Evolutionary conservation across 2,797 vertebrate genomes (phyloP).

Genomic region (Acanthis flammea): DNA sequence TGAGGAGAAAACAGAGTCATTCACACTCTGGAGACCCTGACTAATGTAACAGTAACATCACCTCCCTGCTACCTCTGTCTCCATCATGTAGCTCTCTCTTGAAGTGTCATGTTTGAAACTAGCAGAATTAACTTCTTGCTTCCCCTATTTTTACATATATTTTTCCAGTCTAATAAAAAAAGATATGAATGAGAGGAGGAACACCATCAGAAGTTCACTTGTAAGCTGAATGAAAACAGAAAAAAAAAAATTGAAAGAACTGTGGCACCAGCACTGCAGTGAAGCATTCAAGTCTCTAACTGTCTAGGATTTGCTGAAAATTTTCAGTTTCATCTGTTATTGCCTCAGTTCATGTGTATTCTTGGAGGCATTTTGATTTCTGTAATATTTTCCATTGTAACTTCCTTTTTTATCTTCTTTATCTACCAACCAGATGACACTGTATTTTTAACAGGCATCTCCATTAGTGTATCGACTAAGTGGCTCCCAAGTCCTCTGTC

Average conservation of each 20-base stretch:
- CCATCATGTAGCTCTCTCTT: background rate
- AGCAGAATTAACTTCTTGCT: background rate
- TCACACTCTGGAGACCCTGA: background rate
- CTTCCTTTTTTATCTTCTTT: slow-evolving; percentile 33
- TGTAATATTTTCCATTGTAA: background rate
- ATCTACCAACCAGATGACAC: slow-evolving; percentile 13
- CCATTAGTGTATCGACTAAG: slow-evolving; percentile 40
- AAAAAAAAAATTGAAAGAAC: background rate
- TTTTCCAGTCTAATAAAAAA: background rate
- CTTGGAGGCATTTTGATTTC: slow-evolving; percentile 15
- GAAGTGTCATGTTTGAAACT: background rate
- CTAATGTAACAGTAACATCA: background rate
- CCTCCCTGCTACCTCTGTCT: background rate
- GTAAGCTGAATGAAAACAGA: background rate
- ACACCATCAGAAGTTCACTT: background rate
- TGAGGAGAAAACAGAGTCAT: background rate
- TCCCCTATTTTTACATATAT: background rate
- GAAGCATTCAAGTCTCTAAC: background rate
- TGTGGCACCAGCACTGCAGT: background rate
- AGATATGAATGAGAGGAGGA: background rate
- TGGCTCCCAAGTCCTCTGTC: slow-evolving; percentile 8
- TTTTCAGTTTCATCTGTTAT: background rate
- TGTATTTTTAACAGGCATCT: slow-evolving; percentile 47
- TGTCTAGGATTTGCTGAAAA: background rate
- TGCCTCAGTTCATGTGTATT: background rate